These are phyloP conservation scores for Drosophila subquinaria DNA, from an alignment of 2,888 invertebrate species.

Conservation along the genomic window DNA sequence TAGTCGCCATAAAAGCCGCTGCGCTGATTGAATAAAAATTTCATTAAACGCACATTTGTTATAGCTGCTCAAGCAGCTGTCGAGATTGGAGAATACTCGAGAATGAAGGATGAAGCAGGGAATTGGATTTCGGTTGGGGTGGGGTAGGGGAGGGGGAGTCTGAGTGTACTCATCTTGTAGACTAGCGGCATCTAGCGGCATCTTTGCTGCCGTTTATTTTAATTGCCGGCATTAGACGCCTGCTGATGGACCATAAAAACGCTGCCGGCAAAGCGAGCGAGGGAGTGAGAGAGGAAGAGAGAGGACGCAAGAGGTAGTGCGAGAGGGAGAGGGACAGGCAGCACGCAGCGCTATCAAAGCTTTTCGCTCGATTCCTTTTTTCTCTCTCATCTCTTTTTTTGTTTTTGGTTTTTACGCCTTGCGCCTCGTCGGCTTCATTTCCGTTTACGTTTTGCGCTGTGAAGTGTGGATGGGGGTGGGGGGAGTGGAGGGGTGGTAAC, in stretches of 20 bases:
- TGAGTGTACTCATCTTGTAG: background rate
- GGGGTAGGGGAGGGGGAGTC: background rate
- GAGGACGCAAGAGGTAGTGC: too few relatives aligned
- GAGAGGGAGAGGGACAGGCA: too few relatives aligned
- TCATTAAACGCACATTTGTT: conserved; percentile 75
- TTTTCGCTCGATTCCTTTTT: conserved; percentile 24
- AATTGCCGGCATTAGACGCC: conserved; percentile 76
- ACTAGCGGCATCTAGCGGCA: conserved; percentile 27
- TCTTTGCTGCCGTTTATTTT: conserved; percentile 74
- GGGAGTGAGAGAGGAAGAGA: background rate
- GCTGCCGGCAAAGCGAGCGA: conserved; percentile 20
- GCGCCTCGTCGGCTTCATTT: conserved; percentile 65
- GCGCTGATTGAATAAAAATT: conserved; percentile 77
- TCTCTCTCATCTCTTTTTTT: background rate
- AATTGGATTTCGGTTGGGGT: conserved; percentile 10
- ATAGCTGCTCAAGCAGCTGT: conserved; percentile 39
- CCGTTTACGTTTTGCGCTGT: conserved; percentile 44
- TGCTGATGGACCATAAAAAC: conserved; percentile 77
- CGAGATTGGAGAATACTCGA: conserved; percentile 2
- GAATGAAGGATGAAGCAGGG: conserved; percentile 2
- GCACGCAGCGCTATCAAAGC: too few relatives aligned
- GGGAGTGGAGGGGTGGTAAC: background rate
- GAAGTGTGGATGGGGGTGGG: background rate
- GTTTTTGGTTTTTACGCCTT: conserved; percentile 58
- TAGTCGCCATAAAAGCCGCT: background rate